Conservation (phyloP, 2,797 vertebrate genomes). For the Eidolon dupreanum region DNA sequence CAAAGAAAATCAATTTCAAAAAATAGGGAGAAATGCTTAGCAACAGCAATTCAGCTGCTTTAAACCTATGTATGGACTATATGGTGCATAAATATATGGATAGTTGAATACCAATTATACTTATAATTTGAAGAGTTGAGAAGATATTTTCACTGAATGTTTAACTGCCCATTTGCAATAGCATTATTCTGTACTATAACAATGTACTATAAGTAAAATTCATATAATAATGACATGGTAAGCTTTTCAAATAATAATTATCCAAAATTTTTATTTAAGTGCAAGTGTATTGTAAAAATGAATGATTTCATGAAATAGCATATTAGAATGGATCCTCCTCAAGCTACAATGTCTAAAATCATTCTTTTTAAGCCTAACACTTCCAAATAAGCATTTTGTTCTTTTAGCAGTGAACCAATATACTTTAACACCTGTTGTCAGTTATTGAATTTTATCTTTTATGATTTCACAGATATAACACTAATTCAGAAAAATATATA, state of each 20-base stretch:
- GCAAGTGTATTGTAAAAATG: neutral
- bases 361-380: neutral
- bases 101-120: conserved; percentile 52
- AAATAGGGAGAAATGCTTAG: conserved; percentile 76
- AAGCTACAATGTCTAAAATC: neutral
- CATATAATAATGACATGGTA: neutral
- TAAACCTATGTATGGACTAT: conserved; percentile 19
- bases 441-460: conserved; percentile 1
- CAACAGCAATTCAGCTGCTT: conserved; percentile 62
- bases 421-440: neutral
- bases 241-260: neutral
- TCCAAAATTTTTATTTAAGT: neutral
- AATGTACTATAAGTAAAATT: neutral
- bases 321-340: neutral
- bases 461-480: neutral
- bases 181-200: neutral
- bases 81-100: conserved; percentile 30
- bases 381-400: neutral
- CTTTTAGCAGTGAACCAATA: neutral
- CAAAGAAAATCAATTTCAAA: conserved; percentile 82
- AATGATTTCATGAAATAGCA: neutral
- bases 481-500: neutral
- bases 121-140: neutral
- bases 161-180: conserved; percentile 3
- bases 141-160: conserved; percentile 42